Evolutionary conservation across 2,888 invertebrate species (phyloP).

Genomic region (Sthenelais limicola): DNA sequence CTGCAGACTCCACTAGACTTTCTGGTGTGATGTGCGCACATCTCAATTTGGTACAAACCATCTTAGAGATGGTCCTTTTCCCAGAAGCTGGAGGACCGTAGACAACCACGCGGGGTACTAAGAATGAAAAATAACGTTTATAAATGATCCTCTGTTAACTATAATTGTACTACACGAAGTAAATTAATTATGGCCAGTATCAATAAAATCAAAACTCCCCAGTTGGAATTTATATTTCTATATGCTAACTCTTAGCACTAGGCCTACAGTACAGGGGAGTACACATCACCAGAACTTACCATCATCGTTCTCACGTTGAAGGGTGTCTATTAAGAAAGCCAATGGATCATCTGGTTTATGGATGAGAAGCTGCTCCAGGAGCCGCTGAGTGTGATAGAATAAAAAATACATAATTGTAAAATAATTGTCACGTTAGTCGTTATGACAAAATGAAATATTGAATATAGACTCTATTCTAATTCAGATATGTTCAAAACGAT

Average conservation of each 20-base stretch:
- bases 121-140: too few species aligned
- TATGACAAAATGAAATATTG: neutral
- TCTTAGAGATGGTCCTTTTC: slow-evolving; percentile 68
- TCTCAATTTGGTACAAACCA: slow-evolving; percentile 65
- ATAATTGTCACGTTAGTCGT: too few species aligned
- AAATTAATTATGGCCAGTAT: neutral
- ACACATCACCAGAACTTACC: slow-evolving; percentile 57
- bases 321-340: slow-evolving; percentile 65
- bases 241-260: too few species aligned
- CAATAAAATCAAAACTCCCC: neutral
- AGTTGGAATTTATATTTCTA: too few species aligned
- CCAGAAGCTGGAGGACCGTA: slow-evolving; percentile 72
- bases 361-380: slow-evolving; percentile 69
- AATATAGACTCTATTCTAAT: neutral
- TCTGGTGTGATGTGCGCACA: slow-evolving; percentile 66
- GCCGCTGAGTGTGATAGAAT: slow-evolving; percentile 58
- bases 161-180: too few species aligned
- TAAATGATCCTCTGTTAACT: too few species aligned
- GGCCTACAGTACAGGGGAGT: too few species aligned
- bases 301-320: slow-evolving; percentile 70
- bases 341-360: slow-evolving; percentile 70
- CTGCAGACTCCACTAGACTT: slow-evolving; percentile 65
- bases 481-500: neutral
- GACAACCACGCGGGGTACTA: slow-evolving; percentile 70
- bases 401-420: too few species aligned